phyloP scores from a whole-genome alignment of 2,888 invertebrate genomes.

The Ichneumon xanthorius region DNA sequence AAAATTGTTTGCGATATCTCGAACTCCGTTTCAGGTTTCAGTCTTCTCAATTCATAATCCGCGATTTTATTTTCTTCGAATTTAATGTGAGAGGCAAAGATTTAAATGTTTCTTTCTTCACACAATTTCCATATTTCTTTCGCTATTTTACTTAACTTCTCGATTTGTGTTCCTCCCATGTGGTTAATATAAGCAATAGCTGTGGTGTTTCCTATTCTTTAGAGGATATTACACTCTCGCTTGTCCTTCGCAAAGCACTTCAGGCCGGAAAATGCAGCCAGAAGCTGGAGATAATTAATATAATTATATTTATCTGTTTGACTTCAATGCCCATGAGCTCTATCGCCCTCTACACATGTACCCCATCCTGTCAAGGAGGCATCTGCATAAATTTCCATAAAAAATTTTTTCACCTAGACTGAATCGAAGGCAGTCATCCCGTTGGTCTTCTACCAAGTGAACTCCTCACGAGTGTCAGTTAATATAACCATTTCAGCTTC shows the following conservation, averaged over 20 bases:
- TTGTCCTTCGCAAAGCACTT: constrained; percentile 54
- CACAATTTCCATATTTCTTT: constrained; percentile 63
- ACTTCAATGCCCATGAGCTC: constrained; percentile 48
- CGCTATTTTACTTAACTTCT: constrained; percentile 42
- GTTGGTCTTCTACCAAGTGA: constrained; percentile 45
- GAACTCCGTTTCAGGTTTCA: constrained; percentile 58
- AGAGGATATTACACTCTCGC: constrained; percentile 48
- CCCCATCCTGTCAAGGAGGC: constrained; percentile 36
- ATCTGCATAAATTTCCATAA: constrained; percentile 37
- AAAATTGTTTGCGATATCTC: constrained; percentile 50
- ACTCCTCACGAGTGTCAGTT: constrained; percentile 24
- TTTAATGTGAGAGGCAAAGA: constrained; percentile 59
- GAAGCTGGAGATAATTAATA: constrained; percentile 57
- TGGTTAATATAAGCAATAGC: constrained; percentile 64
- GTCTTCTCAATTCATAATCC: constrained; percentile 54
- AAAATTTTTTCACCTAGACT: constrained; percentile 12
- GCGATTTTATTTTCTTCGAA: constrained; percentile 58
- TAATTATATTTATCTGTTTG: constrained; percentile 26
- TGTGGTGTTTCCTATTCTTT: constrained; percentile 60
- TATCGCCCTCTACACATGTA: constrained; percentile 15
- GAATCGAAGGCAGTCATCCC: constrained; percentile 24
- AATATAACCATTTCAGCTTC: constrained; percentile 46
- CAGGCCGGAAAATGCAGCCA: constrained; percentile 54
- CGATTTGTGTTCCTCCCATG: constrained; percentile 55
- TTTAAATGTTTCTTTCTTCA: constrained; percentile 50